Evolutionary conservation across 2,797 vertebrate genomes (phyloP).

Genomic region (Thunnus albacares): DNA sequence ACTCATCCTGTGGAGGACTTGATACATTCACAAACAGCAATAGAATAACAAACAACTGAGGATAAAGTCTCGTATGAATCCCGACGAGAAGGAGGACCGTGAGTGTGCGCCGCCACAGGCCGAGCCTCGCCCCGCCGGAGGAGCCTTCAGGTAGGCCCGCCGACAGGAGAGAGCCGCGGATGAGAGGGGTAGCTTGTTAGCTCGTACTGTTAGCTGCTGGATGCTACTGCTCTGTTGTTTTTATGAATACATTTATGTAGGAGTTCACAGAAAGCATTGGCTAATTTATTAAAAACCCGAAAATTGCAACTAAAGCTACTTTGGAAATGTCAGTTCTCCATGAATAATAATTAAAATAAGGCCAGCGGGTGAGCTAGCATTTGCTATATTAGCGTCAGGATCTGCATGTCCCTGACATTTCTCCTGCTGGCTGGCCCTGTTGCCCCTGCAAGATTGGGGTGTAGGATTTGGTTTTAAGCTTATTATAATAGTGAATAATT

Average conservation of each 20-base stretch:
- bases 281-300: background rate
- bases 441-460: background rate
- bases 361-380: constrained; percentile 18
- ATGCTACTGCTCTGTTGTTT: constrained; percentile 12
- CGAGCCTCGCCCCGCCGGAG: constrained; percentile 81
- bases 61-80: constrained; percentile 88
- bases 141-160: constrained; percentile 79
- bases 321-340: background rate
- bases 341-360: constrained; percentile 5
- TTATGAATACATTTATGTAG: background rate
- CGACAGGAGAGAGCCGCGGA: constrained; percentile 70
- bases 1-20: constrained; percentile 55
- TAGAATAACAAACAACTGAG: constrained; percentile 72
- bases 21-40: constrained; percentile 57
- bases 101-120: constrained; percentile 89
- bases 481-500: background rate
- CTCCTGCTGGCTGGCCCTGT: background rate
- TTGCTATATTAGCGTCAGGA: constrained; percentile 55
- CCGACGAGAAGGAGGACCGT: constrained; percentile 87
- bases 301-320: background rate
- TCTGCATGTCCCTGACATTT: constrained; percentile 39
- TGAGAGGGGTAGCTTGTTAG: constrained; percentile 41
- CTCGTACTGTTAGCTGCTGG: constrained; percentile 5
- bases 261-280: background rate
- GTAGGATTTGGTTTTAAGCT: too few species aligned